A percentile compares a stretch with the other conserved stretches of the same genome.
Conservation (phyloP, 2,888 invertebrate genomes). For the Mythimna impura region DNA sequence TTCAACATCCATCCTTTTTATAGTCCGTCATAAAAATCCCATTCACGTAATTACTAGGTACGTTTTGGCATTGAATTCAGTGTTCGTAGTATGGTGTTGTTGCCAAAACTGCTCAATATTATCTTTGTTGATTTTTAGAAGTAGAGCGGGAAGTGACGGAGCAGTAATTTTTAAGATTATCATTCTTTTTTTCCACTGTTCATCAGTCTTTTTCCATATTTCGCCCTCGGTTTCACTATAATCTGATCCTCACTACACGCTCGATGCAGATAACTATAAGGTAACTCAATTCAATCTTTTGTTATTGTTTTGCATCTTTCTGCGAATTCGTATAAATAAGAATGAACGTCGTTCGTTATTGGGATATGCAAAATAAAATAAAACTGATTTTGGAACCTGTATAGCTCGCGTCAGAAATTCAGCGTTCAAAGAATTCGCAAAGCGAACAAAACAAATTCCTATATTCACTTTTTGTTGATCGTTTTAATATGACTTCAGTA, state of each 20-base stretch:
- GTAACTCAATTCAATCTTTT: conserved; percentile 25
- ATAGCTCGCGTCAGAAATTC: conserved; percentile 20
- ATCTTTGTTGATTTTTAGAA: conserved; percentile 41
- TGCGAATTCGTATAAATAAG: conserved; percentile 18
- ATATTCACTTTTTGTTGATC: neutral
- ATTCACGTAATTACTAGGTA: conserved; percentile 42
- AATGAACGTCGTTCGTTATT: conserved; percentile 21
- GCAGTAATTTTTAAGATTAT: neutral
- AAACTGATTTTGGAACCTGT: conserved; percentile 25
- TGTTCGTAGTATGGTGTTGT: conserved; percentile 21
- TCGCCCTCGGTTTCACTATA: neutral
- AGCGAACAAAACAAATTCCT: conserved; percentile 6
- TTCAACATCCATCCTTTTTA: conserved; percentile 31
- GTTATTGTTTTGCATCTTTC: conserved; percentile 44
- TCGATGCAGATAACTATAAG: conserved; percentile 5
- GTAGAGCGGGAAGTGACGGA: neutral
- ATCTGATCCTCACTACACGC: neutral
- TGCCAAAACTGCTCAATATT: conserved; percentile 45
- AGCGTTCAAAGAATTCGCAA: conserved; percentile 13
- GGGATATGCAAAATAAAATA: conserved; percentile 47
- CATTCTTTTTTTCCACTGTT: neutral
- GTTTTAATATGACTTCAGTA: conserved; percentile 7
- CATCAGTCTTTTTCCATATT: neutral
- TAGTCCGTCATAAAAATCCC: conserved; percentile 42
- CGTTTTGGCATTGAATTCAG: conserved; percentile 29